These are phyloP conservation scores for Linurgus olivaceus DNA, from an alignment of 2,797 vertebrate genomes.

Conservation along the genomic window DNA sequence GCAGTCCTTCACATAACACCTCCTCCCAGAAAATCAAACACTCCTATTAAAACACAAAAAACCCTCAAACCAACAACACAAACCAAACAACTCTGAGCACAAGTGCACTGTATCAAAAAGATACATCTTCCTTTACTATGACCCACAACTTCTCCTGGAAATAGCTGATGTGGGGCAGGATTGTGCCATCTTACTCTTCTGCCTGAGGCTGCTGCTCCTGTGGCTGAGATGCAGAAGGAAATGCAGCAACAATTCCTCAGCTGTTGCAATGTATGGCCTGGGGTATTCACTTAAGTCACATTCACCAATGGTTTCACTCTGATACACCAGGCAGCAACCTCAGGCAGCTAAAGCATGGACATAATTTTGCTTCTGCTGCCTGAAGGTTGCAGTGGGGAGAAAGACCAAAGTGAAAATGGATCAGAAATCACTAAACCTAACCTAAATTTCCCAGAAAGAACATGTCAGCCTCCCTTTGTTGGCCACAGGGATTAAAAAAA, in stretches of 20 bases:
- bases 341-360: not conserved
- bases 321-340: not conserved
- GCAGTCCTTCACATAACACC: not conserved
- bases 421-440: not conserved
- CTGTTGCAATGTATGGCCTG: not conserved
- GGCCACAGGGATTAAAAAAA: not conserved
- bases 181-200: not conserved
- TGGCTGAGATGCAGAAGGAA: not conserved
- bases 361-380: not conserved
- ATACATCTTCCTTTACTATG: not conserved
- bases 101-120: not conserved
- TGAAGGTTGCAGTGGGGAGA: not conserved
- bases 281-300: not conserved
- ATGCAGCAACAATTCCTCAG: not conserved
- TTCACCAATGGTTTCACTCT: not conserved
- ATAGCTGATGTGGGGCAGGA: not conserved
- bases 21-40: not conserved
- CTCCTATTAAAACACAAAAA: not conserved
- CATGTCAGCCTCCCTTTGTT: not conserved
- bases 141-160: not conserved
- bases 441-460: not conserved
- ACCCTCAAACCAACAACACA: accelerated
- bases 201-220: not conserved
- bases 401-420: not conserved
- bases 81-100: not conserved